Evolutionary conservation across 2,113 vertebrate genomes (phyloP), one percentile per base, ranked within the genome.

Genomic region (Zapornia atra): DNA sequence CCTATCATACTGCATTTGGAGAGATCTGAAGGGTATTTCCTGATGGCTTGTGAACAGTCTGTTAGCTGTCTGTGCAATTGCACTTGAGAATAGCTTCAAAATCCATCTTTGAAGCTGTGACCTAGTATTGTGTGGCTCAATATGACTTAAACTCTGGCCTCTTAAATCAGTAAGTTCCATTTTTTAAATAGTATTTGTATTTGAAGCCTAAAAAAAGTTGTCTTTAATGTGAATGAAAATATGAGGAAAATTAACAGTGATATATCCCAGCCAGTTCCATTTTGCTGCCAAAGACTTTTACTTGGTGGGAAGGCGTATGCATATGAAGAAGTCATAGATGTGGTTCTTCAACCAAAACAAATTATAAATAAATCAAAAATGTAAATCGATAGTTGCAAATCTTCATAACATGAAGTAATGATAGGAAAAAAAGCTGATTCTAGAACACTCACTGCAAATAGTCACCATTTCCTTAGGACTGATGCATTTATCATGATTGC

Each of bases 11-110:
- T 83, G 57, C 29, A 73, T 91, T 93, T 89, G 85, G 64, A 85
- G 81, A 93, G 26, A 57, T 65, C 46, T 76, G 31, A 80, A 90
- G 31, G 31, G 11, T 81, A 50, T 93, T 93, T 94, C 59, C 56
- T 50, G 71, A 63, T 53, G 60, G 15, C 16, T 70, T 78, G 29
- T 84, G 61, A 77, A 60, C 53, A 25, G 15, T 53, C 40, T 60
- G 25, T 73, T 68, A 86, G 17, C 73, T 81, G 1, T 82, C 63
- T 82, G 40, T 71, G 72, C 63, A 94, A 87, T 18, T 70, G 31
- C 73, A 54, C 48, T 60, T 86, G 36, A 82, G 65, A 72, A 80
- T 25, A 82, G 36, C 70, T 95, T 94, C 82, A 93, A 90, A 95
- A 79, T 90, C 31, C 21, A 11, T 60, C 2, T 44, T 29, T 73